A percentile compares a stretch with the other conserved stretches of the same genome.
These are phyloP conservation scores for Protomyctophum bolini DNA, from an alignment of 2,113 vertebrate species.

Conservation along the genomic window DNA sequence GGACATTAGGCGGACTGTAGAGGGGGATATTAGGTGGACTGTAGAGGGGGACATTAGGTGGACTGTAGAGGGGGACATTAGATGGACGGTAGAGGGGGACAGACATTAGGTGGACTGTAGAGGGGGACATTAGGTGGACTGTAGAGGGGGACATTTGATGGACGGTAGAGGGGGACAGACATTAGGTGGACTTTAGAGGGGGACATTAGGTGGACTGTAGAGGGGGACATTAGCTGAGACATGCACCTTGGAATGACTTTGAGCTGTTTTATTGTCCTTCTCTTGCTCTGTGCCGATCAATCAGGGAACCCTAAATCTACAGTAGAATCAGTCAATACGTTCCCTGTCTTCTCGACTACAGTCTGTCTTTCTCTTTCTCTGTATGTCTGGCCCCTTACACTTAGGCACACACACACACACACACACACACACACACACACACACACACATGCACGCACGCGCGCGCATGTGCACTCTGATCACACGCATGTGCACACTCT, in stretches of 20 bases:
- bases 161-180: no score
- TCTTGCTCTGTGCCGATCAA: slow-evolving; percentile 2
- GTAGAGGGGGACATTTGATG: no score
- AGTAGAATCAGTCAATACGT: neutral
- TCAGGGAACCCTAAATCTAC: slow-evolving; percentile 14
- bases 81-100: no score
- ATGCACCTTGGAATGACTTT: neutral
- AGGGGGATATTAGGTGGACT: no score
- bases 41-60: no score
- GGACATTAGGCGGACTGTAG: no score
- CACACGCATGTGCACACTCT: neutral
- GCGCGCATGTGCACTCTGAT: slow-evolving; percentile 5
- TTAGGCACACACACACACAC: no score
- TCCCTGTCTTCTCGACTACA: neutral
- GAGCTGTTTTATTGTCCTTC: neutral
- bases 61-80: no score
- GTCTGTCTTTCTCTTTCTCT: slow-evolving; percentile 21
- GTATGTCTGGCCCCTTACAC: neutral
- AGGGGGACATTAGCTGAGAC: neutral
- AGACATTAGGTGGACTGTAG: no score
- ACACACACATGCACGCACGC: neutral
- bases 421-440: no score
- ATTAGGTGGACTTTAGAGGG: no score
- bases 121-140: no score
- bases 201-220: neutral